phyloP scores from a whole-genome alignment of 1,140 invertebrate genomes.

The Neomicropteryx cornuta region DNA sequence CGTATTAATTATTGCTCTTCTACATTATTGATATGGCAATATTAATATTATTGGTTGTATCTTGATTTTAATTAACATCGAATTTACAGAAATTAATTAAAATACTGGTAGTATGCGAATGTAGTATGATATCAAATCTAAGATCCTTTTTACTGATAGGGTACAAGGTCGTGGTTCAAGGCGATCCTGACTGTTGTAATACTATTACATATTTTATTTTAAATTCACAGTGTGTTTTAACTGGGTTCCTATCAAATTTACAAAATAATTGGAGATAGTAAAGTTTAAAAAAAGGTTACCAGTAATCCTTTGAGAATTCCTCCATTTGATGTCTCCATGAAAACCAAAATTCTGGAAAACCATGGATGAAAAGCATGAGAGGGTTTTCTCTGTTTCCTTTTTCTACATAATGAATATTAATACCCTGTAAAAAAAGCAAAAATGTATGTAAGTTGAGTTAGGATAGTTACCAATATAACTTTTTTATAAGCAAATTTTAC shows the following conservation, averaged over 20 bases:
- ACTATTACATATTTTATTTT: background rate
- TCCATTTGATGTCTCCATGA: slow-evolving; percentile 56
- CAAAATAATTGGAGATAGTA: background rate
- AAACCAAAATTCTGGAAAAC: slow-evolving; percentile 70
- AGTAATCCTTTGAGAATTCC: slow-evolving; percentile 14
- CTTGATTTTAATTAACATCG: no score
- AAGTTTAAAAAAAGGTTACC: slow-evolving; percentile 5
- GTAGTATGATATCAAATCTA: background rate
- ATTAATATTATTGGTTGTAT: no score
- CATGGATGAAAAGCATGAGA: slow-evolving; percentile 58
- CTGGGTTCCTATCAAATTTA: background rate
- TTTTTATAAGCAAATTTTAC: no score
- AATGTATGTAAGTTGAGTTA: no score
- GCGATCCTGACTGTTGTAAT: background rate
- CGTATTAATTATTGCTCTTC: no score
- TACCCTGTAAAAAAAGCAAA: slow-evolving; percentile 39
- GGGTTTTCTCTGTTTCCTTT: slow-evolving; percentile 45
- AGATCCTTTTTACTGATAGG: background rate
- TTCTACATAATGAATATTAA: slow-evolving; percentile 72
- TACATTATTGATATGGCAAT: no score
- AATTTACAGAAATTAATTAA: no score
- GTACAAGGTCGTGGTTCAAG: background rate
- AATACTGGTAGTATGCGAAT: background rate
- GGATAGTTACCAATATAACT: no score
- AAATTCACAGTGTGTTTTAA: background rate